A percentile compares a stretch with the other conserved stretches of the same genome.
Conservation (phyloP, 2,797 vertebrate genomes). For the Clarias platycephalus region DNA sequence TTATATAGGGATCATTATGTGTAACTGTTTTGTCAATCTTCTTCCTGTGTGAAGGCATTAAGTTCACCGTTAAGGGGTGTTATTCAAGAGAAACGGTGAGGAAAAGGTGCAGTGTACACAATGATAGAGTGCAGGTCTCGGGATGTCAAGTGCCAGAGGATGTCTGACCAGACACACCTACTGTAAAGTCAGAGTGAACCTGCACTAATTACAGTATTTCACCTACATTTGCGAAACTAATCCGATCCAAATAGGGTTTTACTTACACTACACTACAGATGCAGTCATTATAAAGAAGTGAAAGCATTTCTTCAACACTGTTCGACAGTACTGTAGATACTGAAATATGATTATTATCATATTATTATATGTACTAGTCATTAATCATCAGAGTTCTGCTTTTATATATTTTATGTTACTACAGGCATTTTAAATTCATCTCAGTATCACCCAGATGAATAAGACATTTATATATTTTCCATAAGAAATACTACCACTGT, state of each 20-base stretch:
- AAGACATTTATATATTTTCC: constrained; percentile 48
- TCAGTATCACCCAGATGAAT: constrained; percentile 21
- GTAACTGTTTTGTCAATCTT: no score
- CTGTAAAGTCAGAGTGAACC: not conserved
- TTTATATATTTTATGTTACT: constrained; percentile 7
- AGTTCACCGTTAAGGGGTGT: no score
- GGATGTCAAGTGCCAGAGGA: no score
- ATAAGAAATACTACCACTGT: constrained; percentile 42
- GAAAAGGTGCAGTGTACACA: no score
- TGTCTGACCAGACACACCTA: not conserved
- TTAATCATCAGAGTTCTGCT: not conserved
- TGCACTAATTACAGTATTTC: not conserved
- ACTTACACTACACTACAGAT: not conserved
- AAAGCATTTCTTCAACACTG: not conserved
- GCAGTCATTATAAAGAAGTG: not conserved
- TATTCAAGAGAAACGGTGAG: no score
- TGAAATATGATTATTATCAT: not conserved
- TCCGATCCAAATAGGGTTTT: not conserved
- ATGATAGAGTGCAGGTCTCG: no score
- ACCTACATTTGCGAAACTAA: not conserved
- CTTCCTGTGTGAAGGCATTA: no score
- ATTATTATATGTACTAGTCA: not conserved
- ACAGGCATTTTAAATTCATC: constrained; percentile 26
- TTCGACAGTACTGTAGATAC: not conserved
- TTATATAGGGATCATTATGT: no score